Evolutionary conservation across 2,888 invertebrate species (phyloP), one percentile per base, ranked within the genome.

Genomic region (Monopis laevigella): DNA sequence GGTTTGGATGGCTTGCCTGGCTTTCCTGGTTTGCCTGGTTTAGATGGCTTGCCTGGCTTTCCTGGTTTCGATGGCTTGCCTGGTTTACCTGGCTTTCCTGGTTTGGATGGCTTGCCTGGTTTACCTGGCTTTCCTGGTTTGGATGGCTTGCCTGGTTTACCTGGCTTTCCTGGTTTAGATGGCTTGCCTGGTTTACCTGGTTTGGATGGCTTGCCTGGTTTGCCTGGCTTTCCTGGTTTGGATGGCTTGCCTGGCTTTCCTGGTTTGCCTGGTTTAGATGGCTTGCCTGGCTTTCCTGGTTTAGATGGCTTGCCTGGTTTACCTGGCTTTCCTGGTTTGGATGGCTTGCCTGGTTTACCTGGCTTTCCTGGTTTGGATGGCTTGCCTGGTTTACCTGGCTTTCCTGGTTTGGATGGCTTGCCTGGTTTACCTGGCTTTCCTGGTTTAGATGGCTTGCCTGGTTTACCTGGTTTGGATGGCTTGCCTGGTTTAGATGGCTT

Each of bases 1-100:
- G 40, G 40, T 1, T 24, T 40, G 8, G 14, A 27, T 30, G 42
- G 42, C 2, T 18, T 24, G 10, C 21, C 24, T 6, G 24, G 24
- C 6, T 24, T 14, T 7, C 29, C 44, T 39, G 40, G 43, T 2
- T 27, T 40, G 12, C 21, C 42, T 10, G 41, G 40, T 1, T 30
- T 39, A 8, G 30, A 39, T 24, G 42, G 42, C 2, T 35, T 39
- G n/a, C 39, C 41, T 17, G 28, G 26, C 0, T 17, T 8, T 8
- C 28, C 42, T 34, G 43, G 39, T 2, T 38, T 35, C 6, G 35
- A 39, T n/a, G 44, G 46, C 2, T 4, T 2, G 7, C 40, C 42
- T 16, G 40, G 39, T 10, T 14, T n/a, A 3, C 18, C 39, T 24
- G 43, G 42, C 8, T 28, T 5, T 1, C 39, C 40, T 29, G 41